Conservation (phyloP, 2,113 vertebrate species). For the Atherinomorus stipes region DNA sequence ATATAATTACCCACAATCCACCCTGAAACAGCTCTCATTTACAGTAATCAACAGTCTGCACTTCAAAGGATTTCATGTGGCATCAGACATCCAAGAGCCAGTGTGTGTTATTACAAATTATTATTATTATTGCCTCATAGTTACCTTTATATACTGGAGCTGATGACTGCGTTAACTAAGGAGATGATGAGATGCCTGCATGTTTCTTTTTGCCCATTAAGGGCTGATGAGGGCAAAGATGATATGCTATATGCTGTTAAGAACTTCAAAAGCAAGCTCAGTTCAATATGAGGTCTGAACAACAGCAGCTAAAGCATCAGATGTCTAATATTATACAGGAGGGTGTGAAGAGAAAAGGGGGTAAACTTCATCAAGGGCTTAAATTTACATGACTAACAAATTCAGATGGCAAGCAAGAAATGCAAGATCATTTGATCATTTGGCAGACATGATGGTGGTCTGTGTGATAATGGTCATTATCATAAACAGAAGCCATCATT, state of each 20-base stretch:
- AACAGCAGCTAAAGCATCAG: slow-evolving; percentile 62
- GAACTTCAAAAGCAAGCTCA: slow-evolving; percentile 73
- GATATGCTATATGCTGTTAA: slow-evolving; percentile 55
- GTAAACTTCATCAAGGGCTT: slow-evolving; percentile 70
- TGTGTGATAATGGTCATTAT: slow-evolving; percentile 81
- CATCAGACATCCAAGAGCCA: slow-evolving; percentile 72
- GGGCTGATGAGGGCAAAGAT: slow-evolving; percentile 65
- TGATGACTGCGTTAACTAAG: slow-evolving; percentile 66
- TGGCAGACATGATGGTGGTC: slow-evolving; percentile 78
- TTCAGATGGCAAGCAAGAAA: slow-evolving; percentile 74
- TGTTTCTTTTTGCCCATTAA: slow-evolving; percentile 61
- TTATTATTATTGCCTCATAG: slow-evolving; percentile 76
- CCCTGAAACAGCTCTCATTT: slow-evolving; percentile 85
- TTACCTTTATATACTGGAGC: slow-evolving; percentile 64
- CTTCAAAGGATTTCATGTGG: slow-evolving; percentile 82
- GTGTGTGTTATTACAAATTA: slow-evolving; percentile 80
- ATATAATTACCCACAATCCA: slow-evolving; percentile 86
- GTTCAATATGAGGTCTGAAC: slow-evolving; percentile 73
- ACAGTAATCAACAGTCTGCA: slow-evolving; percentile 84
- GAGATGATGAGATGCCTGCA: slow-evolving; percentile 42
- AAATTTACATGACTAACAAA: slow-evolving; percentile 78
- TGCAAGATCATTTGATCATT: slow-evolving; percentile 80
- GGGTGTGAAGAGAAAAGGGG: slow-evolving; percentile 35
- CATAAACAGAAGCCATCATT: slow-evolving; percentile 80
- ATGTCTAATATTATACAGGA: slow-evolving; percentile 67